Evolutionary conservation across 2,888 invertebrate genomes (phyloP).

Genomic region (Danaus chrysippus): DNA sequence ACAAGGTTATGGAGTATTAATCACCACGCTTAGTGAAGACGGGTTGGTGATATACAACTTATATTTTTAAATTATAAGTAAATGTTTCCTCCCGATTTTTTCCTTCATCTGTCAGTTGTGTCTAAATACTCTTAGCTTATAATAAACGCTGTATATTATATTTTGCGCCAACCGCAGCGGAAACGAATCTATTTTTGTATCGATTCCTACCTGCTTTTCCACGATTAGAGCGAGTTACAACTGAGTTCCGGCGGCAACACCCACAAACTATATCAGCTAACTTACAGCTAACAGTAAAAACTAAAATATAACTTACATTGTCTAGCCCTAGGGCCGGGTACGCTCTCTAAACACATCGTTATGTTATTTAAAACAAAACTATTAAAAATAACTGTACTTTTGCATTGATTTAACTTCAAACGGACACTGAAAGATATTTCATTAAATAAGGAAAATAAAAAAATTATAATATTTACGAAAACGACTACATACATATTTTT

Average conservation of each 20-base stretch:
- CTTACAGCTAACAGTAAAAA: conserved; percentile 33
- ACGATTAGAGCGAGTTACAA: conserved; percentile 52
- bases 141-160: conserved; percentile 19
- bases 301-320: conserved; percentile 25
- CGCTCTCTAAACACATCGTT: not conserved
- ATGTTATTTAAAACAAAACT: not conserved
- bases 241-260: conserved; percentile 50
- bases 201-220: conserved; percentile 59
- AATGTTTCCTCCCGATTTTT: too few species aligned
- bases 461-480: too few species aligned
- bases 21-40: too few species aligned
- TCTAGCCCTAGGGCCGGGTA: conserved; percentile 8
- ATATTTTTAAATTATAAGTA: too few species aligned
- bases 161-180: conserved; percentile 42
- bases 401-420: too few species aligned
- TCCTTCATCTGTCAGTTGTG: too few species aligned
- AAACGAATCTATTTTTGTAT: conserved; percentile 62
- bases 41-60: too few species aligned
- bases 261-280: conserved; percentile 38
- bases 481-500: too few species aligned
- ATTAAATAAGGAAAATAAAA: too few species aligned
- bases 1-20: too few species aligned
- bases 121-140: too few species aligned
- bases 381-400: not conserved
- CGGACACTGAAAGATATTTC: too few species aligned